Base-by-base conservation (phyloP, 37 sponge, comb jelly and placozoan genomes). In the Ephydatia muelleri region DNA sequence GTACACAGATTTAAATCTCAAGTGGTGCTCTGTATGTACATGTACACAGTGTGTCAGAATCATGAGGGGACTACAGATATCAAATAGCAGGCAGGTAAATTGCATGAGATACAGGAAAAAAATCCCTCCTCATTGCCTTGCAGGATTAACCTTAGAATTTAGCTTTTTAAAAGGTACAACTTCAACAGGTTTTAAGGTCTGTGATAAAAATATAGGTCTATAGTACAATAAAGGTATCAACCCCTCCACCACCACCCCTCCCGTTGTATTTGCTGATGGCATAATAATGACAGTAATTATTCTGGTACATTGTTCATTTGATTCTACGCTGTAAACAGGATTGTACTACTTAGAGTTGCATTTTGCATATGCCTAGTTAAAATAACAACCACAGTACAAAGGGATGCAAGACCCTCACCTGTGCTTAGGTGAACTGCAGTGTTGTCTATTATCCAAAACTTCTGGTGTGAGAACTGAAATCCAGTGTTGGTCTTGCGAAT, bases 371-470 rank as follows among this genome's bases (percentile, higher is more conserved):
- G 12, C 27, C 5, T 29, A 6, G 27, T 11, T 13, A 30, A 26
- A 28, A 25, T 16, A 34, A n/a, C n/a, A n/a, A n/a, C n/a, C n/a
- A n/a, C n/a, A n/a, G n/a, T n/a, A n/a, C n/a, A n/a, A n/a, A n/a
- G n/a, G n/a, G n/a, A n/a, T n/a, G n/a, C n/a, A n/a, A 3, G 1
- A 30, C 30, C 67, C 87, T 76, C 31, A 92, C 96, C 96, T 35
- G 96, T 89, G 73, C 93, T 92, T 38, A 95, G 93, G 77, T 95
- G 93, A 65, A 95, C 88, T 27, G 80, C 79, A 19, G 88, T 84
- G 71, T 84, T 68, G 79, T 95, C 96, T 3, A 92, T 80, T 19
- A 95, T 95, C 93, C 96, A 95, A 34, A 85, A 90, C 91, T 95
- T 95, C 67, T 95, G 88, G 65, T 95, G 96, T 14, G 90, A 72